Base-by-base conservation (phyloP, 2,797 vertebrate species). In the Psittacula derbiana region DNA sequence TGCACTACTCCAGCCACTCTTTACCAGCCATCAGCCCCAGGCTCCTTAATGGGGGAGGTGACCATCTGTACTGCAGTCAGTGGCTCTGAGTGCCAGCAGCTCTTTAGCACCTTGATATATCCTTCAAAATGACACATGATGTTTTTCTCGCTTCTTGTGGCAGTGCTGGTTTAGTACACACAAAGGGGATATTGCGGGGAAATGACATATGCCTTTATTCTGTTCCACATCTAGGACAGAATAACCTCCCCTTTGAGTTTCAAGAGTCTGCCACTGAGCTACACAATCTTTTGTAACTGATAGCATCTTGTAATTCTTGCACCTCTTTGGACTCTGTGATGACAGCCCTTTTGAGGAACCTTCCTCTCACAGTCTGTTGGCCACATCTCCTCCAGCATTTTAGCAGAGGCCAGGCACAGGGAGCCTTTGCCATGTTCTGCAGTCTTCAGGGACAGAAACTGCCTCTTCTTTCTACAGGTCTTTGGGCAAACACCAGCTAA, bases 11-110 rank as follows among this genome's bases (percentile, higher is more conserved):
- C 44, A 71, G 60, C 41, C 57, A 23, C 0, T 4, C 11, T 50
- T 65, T 49, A 40, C 30, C 44, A 80, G 60, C 12, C 2, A 0
- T 40, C 75, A 88, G 58, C 62, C 43, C 28, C 1, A 2, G 58
- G 36, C 18, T 65, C 17, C 19, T 57, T 0, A 0, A 2, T 40
- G 30, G 12, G 44, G 61, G 20, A 67, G 66, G 31, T 1, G 2
- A 49, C 46, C 71, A 75, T 58, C 62, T 72, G 28, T 21, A 69
- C 46, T 46, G 69, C 18, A 61, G 30, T 6, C 58, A 62, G 25
- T 31, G 15, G 33, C 44, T 72, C 19, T 3, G 4, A 61, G 25
- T 50, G 36, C 49, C 70, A 91, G 73, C n/a, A 79, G 85, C 58
- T 46, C 61, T 79, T 65, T 19, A 69, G 36, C n/a, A 86, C 78